Conservation (phyloP, 1,140 invertebrate genomes). For the Sitobion miscanthi region DNA sequence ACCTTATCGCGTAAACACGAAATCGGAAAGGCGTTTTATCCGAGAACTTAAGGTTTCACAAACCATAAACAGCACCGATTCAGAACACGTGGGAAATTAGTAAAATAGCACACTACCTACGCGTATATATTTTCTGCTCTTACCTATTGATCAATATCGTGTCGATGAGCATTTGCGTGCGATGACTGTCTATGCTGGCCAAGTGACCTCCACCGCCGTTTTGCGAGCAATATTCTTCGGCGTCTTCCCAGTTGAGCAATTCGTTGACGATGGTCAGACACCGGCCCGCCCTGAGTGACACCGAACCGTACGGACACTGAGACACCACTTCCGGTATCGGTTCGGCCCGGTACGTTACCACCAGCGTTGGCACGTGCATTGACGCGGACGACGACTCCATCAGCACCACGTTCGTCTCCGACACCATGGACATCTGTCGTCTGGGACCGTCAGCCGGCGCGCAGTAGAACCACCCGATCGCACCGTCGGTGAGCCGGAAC, state of each 20-base stretch:
- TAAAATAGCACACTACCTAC: background rate
- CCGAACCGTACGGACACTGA: constrained; percentile 66
- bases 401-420: constrained; percentile 66
- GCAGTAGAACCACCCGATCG: constrained; percentile 67
- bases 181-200: constrained; percentile 69
- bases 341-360: constrained; percentile 58
- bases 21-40: background rate
- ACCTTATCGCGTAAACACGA: background rate
- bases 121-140: background rate
- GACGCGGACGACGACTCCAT: constrained; percentile 61
- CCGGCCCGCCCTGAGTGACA: constrained; percentile 62
- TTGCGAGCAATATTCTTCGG: constrained; percentile 69
- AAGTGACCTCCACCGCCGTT: constrained; percentile 70
- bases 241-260: constrained; percentile 69
- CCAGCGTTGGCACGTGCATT: constrained; percentile 34
- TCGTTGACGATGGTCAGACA: constrained; percentile 70
- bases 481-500: constrained; percentile 66
- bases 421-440: constrained; percentile 67
- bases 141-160: constrained; percentile 70
- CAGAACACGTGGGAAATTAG: background rate
- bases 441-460: constrained; percentile 64
- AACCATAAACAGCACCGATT: background rate
- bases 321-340: constrained; percentile 58
- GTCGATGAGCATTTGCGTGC: constrained; percentile 69
- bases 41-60: background rate